phyloP scores from a whole-genome alignment of 2,888 invertebrate species.

The Agapetus fuscipes region DNA sequence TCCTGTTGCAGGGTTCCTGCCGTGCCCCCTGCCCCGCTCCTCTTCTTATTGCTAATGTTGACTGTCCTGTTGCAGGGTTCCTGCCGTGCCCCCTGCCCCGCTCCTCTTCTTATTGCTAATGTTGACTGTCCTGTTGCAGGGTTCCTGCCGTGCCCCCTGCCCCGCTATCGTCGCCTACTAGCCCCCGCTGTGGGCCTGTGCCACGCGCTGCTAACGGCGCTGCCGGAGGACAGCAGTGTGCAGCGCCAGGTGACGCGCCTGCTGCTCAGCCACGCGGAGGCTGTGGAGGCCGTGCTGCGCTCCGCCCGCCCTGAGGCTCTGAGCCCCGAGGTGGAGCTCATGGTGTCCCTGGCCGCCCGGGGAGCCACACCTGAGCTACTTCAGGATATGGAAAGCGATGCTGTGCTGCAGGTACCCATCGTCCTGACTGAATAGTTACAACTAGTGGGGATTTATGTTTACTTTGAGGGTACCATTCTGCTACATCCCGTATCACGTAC shows the following conservation, averaged over 20 bases:
- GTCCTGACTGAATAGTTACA: too few species aligned
- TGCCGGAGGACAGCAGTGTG: slow-evolving; percentile 54
- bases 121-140: too few species aligned
- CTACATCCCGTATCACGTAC: too few species aligned
- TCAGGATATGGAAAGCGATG: slow-evolving; percentile 29
- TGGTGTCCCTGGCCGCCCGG: not conserved
- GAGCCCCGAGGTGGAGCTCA: slow-evolving; percentile 3
- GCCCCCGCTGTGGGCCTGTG: slow-evolving; percentile 74
- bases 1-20: too few species aligned
- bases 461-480: too few species aligned
- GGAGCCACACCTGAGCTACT: slow-evolving; percentile 31
- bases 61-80: too few species aligned
- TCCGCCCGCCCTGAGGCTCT: slow-evolving; percentile 58
- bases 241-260: slow-evolving; percentile 63
- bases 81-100: too few species aligned
- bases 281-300: slow-evolving; percentile 67
- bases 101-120: too few species aligned
- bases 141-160: slow-evolving; percentile 54
- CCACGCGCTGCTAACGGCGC: slow-evolving; percentile 69
- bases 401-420: too few species aligned
- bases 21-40: too few species aligned
- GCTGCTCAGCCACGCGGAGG: slow-evolving; percentile 71
- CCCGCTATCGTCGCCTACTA: slow-evolving; percentile 73
- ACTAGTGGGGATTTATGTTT: too few species aligned
- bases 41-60: too few species aligned